Evolutionary conservation across 2,888 invertebrate genomes (phyloP), one percentile per base, ranked within the genome.

Genomic region (Epistrophe eligans): DNA sequence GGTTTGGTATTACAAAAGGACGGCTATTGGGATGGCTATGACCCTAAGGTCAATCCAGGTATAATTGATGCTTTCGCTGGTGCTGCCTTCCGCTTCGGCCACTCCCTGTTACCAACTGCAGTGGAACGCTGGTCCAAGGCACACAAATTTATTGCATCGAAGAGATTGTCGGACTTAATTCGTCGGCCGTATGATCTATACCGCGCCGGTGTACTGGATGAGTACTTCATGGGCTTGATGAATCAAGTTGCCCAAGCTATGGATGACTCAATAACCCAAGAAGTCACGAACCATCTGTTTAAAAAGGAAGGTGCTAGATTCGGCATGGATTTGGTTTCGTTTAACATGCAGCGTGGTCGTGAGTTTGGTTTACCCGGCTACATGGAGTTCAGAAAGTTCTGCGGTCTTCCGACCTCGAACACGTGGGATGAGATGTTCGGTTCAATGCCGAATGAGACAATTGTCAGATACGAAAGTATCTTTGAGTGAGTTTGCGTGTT

Each of bases 51-150:
- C 0, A 98, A 98, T 93, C 98, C 98, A 0, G 96, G 97, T 89
- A 97, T 98, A 35, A 95, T 98, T 88, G 97, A 97, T 84, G 96
- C 97, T 4, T 98, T 98, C 91, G 96, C 98, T n/a, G 95, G 98
- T 15, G 98, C 98, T 58, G 98, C 98, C 13, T 98, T 97, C 93
- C 95, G 98, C 90, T 98, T 98, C 90, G 98, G 98, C 0, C 98
- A 98, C 92, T 98, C 98, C 0, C 93, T 98, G 19, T 92, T 98
- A 84, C 98, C 98, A 11, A 98, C 98, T 2, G 97, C 97, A 32
- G 96, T 98, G 6, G 98, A 98, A 92, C 95, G 98, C 91, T 98
- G 98, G 97, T 98, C 98, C 76, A 98, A 98, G 93, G 97, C 97
- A 32, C 98, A 98, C 92, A 98, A 98, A 93, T 98, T 98, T 91